Evolutionary conservation across 2,797 vertebrate genomes (phyloP), one percentile per base, ranked within the genome.

Genomic region (Morus bassanus): DNA sequence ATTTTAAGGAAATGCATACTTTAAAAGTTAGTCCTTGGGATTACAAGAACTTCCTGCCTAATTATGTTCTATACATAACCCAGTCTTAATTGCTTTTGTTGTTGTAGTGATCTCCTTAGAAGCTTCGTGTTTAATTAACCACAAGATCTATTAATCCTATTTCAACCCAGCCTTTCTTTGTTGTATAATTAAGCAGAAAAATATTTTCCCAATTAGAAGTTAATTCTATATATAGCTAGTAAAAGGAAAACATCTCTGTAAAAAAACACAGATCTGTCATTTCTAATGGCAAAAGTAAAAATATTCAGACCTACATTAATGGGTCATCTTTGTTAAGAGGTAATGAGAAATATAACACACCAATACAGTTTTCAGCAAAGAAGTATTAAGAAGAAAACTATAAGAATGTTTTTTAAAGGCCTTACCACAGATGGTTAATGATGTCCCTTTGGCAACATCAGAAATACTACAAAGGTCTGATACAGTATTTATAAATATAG

Each of bases 11-110:
- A 93, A 88, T 83, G 18, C 7, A 7, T 72, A 56, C 84, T 96
- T 95, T 94, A 89, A 93, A 94, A 92, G n/a, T 93, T 96, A 93
- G 92, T 79, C 46, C 77, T 92, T 54, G 56, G 76, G 69, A 96
- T 96, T 95, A 93, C 84, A 95, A 91, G 85, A 95, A 96, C 86
- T 93, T 88, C 88, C 79, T 95, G 89, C 91, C 93, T 97, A 96
- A 97, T 97, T 98, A 95, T 85, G 92, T 91, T 54, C 85, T 91
- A 91, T 95, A 94, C 93, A 81, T 88, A 95, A 95, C 90, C 79
- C 92, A 97, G 92, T 96, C 96, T 97, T 98, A 98, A 98, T 98
- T 97, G 96, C 96, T 97, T 94, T 86, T 98, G 93, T 97, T 98
- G 86, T 95, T 95, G 97, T 87, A 98, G 80, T 97, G 97, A 98